Evolutionary conservation across 2,888 invertebrate genomes (phyloP), one percentile per base, ranked within the genome.

Genomic region (Rotaria macrura): DNA sequence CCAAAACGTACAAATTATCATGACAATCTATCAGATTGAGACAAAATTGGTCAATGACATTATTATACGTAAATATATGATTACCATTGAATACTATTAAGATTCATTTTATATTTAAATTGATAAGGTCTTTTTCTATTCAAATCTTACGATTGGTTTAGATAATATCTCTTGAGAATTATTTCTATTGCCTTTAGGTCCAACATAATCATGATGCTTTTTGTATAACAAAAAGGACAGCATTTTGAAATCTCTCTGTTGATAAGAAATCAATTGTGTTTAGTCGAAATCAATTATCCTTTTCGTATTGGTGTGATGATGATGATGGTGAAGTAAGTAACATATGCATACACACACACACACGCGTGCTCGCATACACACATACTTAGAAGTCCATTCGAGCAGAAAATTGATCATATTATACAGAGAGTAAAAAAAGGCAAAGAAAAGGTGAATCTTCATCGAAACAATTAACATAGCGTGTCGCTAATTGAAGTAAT

Each of bases 351-450:
- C n/a, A n/a, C n/a, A n/a, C n/a, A n/a, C n/a, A n/a, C n/a, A n/a
- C n/a, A n/a, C n/a, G n/a, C n/a, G n/a, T n/a, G n/a, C n/a, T n/a
- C n/a, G n/a, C n/a, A n/a, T n/a, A n/a, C n/a, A n/a, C n/a, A 47
- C 47, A 34, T 17, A 65, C 65, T 34, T 17, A 65, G 17, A n/a
- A 65, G 65, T 65, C 14, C 65, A 65, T 65, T 65, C 65, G 65
- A 65, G 65, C 65, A 65, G 65, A 65, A 65, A 65, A 65, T 65
- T 34, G 29, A 65, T 65, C 29, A 65, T 65, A n/a, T 65, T 65
- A 65, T 65, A 34, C 12, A 52, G 34, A 34, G 29, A 29, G 23
- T 17, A 29, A 34, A 29, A 34, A 34, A 29, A 47, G 65, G 34
- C 34, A n/a, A 29, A 34, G 17, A 34, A 34, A 29, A 47, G 65